phyloP scores from a whole-genome alignment of 2,888 invertebrate species.

The Lottia gigantea region DNA sequence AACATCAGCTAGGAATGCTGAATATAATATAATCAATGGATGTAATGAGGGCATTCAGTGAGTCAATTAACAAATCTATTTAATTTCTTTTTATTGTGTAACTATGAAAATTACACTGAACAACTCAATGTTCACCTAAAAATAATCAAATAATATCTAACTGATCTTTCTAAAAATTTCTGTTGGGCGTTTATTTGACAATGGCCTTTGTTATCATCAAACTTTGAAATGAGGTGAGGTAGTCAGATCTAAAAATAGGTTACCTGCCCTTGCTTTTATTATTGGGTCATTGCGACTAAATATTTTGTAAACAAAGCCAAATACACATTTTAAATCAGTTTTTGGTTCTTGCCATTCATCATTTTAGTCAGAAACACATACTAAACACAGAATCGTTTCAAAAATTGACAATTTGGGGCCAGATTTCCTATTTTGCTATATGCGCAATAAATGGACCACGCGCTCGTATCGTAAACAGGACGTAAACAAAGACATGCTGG shows the following conservation, averaged over 20 bases:
- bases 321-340: neutral
- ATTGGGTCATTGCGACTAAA: slow-evolving; percentile 2
- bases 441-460: slow-evolving; percentile 22
- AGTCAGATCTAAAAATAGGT: slow-evolving; percentile 8
- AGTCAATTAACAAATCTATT: no score
- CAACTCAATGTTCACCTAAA: no score
- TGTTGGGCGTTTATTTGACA: neutral
- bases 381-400: no score
- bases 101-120: no score
- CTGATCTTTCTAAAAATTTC: no score
- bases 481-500: slow-evolving; percentile 59
- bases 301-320: slow-evolving; percentile 3
- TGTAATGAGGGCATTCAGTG: no score
- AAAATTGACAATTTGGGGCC: neutral
- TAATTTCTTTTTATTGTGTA: no score
- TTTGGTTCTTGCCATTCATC: slow-evolving; percentile 7
- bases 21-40: no score
- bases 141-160: no score
- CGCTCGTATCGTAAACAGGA: slow-evolving; percentile 41
- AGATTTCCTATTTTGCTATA: slow-evolving; percentile 17
- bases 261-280: slow-evolving; percentile 8
- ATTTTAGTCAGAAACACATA: no score
- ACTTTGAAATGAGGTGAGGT: neutral
- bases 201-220: slow-evolving; percentile 1
- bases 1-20: no score